Percentiles rank a stretch among this genome's conserved stretches.
phyloP scores from a whole-genome alignment of 2,113 vertebrate species.

The Martes martes region DNA sequence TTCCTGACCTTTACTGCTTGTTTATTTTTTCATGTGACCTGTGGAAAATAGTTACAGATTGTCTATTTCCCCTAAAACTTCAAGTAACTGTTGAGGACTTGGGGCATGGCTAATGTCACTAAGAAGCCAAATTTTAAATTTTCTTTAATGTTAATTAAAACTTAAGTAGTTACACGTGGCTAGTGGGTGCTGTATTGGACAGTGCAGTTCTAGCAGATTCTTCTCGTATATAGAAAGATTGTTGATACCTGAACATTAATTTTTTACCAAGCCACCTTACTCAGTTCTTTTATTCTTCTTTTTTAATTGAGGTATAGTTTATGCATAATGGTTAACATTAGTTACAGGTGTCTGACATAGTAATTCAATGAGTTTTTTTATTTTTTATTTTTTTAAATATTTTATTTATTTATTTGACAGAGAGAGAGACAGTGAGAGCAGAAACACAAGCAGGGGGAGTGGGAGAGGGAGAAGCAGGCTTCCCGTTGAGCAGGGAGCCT shows the following conservation, averaged over 20 bases:
- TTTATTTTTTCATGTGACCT: not conserved
- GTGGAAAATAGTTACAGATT: not conserved
- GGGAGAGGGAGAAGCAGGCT: no score
- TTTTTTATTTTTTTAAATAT: no score
- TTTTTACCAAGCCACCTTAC: not conserved
- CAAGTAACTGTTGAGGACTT: not conserved
- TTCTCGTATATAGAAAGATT: not conserved
- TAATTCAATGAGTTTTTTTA: not conserved
- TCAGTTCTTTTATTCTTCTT: not conserved
- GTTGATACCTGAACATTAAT: conserved; percentile 5
- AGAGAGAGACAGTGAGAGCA: no score
- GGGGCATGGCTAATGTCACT: not conserved
- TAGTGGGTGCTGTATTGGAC: not conserved
- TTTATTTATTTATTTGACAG: no score
- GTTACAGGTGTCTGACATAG: not conserved
- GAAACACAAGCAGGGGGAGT: no score
- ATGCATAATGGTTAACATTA: not conserved
- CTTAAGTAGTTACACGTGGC: not conserved
- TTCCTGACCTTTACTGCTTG: not conserved
- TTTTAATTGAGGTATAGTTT: not conserved
- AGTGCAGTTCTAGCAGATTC: not conserved
- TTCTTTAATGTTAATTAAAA: not conserved
- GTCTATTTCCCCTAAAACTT: not conserved
- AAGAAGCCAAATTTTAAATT: not conserved
- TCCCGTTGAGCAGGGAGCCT: no score